phyloP scores from a whole-genome alignment of 37 sponge, comb jelly and placozoan genomes.

The Lycopodina hypogea region DNA sequence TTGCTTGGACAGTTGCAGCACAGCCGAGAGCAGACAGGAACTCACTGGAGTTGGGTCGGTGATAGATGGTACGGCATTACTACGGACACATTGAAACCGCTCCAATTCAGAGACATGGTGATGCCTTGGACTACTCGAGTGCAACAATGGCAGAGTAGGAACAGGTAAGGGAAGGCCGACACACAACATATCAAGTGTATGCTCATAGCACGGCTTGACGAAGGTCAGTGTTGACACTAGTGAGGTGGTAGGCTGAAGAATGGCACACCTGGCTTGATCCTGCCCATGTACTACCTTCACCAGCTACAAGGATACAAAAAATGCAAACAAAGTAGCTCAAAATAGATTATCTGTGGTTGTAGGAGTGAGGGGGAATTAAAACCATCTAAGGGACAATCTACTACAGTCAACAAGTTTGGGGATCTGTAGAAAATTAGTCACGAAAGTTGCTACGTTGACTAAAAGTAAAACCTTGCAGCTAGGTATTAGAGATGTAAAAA shows the following conservation, averaged over 20 bases:
- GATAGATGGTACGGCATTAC: too few species aligned
- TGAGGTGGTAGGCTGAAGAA: constrained; percentile 42
- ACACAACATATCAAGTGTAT: too few species aligned
- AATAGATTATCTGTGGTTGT: not conserved
- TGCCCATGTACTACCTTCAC: not conserved
- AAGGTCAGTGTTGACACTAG: constrained; percentile 35
- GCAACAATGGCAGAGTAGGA: too few species aligned
- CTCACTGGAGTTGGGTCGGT: not conserved
- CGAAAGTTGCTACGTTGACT: too few species aligned
- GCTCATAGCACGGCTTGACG: constrained; percentile 16
- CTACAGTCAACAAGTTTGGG: too few species aligned
- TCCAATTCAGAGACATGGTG: too few species aligned
- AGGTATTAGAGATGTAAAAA: too few species aligned
- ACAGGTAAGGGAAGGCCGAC: too few species aligned
- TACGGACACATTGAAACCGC: too few species aligned
- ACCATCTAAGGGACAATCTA: not conserved
- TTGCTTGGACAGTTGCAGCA: not conserved
- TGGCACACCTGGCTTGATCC: not conserved
- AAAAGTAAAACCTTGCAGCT: too few species aligned
- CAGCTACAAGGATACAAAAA: constrained; percentile 1
- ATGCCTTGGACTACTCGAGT: too few species aligned
- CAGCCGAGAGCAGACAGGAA: not conserved
- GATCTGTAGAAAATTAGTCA: too few species aligned
- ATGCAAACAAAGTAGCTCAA: not conserved
- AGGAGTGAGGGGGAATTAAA: not conserved